These are phyloP conservation scores for Seira sanloemensis DNA, from an alignment of 2,888 invertebrate genomes.

Conservation along the genomic window DNA sequence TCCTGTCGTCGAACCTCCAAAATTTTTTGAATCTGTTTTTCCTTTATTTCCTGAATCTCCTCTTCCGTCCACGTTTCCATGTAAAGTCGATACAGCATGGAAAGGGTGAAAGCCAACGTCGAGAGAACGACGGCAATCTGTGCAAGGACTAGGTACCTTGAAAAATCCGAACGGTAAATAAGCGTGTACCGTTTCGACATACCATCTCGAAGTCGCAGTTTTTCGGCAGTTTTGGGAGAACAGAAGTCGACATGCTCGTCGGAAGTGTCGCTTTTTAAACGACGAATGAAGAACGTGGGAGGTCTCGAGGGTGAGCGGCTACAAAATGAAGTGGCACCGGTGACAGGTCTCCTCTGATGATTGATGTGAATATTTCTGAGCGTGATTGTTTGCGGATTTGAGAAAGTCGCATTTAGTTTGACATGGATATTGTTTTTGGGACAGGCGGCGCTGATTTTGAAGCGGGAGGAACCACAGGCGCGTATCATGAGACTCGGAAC, in stretches of 20 bases:
- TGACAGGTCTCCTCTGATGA: no score
- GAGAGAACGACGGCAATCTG: constrained; percentile 38
- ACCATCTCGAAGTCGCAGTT: constrained; percentile 45
- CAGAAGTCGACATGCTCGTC: constrained; percentile 18
- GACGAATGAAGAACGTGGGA: no score
- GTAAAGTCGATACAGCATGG: background rate
- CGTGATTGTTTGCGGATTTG: no score
- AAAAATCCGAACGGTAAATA: constrained; percentile 63
- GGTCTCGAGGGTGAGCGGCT: no score
- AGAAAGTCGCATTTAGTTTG: no score
- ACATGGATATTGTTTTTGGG: no score
- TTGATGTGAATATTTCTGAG: no score
- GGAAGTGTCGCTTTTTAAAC: no score
- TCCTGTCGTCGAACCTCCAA: background rate
- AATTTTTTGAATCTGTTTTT: background rate
- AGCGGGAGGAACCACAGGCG: no score
- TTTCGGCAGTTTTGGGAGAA: background rate
- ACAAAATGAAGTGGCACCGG: no score
- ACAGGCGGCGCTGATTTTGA: no score
- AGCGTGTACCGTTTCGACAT: constrained; percentile 62
- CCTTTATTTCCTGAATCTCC: background rate
- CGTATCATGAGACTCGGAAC: no score
- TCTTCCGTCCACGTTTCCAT: background rate
- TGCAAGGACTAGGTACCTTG: constrained; percentile 40
- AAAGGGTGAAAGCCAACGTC: background rate